Evolutionary conservation across 1,140 invertebrate genomes (phyloP), one percentile per base, ranked within the genome.

Genomic region (Trichogramma pretiosum): DNA sequence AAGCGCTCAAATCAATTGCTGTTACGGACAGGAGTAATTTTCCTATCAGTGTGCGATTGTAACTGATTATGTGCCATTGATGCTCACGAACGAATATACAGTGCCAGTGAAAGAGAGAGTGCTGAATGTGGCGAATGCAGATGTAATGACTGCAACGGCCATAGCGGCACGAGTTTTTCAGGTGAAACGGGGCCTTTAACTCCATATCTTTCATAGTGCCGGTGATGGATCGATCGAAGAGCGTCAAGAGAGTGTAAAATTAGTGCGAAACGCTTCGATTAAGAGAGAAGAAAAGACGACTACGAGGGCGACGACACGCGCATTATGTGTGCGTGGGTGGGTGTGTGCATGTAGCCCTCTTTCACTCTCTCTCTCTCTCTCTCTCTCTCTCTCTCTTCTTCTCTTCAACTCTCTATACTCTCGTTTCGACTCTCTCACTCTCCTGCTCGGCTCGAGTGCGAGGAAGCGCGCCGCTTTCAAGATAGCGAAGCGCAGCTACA

Each of bases 171-270:
- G 17, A 18, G 5, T 13, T 13, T 24, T 24, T n/a, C 16, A 13
- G 13, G 32, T 42, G 30, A 34, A 45, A 45, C 36, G 23, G 38
- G 10, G 22, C 32, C 2, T 35, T 42, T 28, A 36, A 19, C n/a
- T 16, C 11, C 21, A 16, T 44, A 38, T 53, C 35, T 44, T 51
- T 48, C 41, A 47, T 49, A 44, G 34, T 26, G 40, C 30, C 47
- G 10, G 22, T 19, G 35, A 52, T 55, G 50, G 49, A 56, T 60
- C 58, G 55, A 56, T 56, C 53, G 40, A 38, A 23, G 41, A 40
- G 22, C 36, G 17, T 30, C 39, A 46, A 46, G 26, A 41, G 18
- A 14, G 34, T 44, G 34, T 26, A 8, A 49, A 52, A 55, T 55
- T 53, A 53, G 44, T 42, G 56, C 19, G 43, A n/a, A n/a, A 39